Base-by-base conservation (phyloP, 1,140 invertebrate genomes). In the Drosophila pallidifrons region DNA sequence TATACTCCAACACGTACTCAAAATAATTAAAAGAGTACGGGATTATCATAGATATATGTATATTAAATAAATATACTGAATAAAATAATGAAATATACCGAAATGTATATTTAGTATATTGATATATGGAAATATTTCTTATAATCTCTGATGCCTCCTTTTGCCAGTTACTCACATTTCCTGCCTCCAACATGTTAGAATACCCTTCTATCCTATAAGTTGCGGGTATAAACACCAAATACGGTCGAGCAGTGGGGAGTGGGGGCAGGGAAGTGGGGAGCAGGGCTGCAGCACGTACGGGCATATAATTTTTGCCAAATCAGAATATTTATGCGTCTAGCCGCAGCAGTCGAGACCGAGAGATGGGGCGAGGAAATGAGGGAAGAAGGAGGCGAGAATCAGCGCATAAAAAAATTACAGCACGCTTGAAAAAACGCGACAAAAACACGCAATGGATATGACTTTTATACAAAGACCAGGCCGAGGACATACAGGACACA, bases 241-340 rank as follows among this genome's bases (percentile, higher is more conserved):
- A 25, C 20, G 3, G 20, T 3, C 20, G 25, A 10, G 1, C 30
- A 32, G 2, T 15, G 16, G 35, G 47, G 5, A 41, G 38, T 15
- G 7, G 1, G 46, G 35, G n/a, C 7, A 43, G 46, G 20, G 41
- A 25, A 11, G 10, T 10, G 30, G n/a, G 1, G 65, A 30, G 47
- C 46, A 55, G 65, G 55, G 54, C 69, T 66, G 67, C 85, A 83
- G 74, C 87, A 88, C 83, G 83, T 87, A 88, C 83, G 47, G 80
- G 80, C 83, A 87, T 87, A 91, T 87, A 87, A 91, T 91, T 91
- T 91, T 87, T 88, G 75, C 87, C 82, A 91, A 91, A 91, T 91
- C 82, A 91, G 87, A 91, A 91, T 91, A 91, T 91, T 91, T 91
- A 91, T 91, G 87, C 87, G 87, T 91, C 87, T 91, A 91, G 87